These are phyloP conservation scores for Periophthalmodon schlosseri DNA, from an alignment of 2,113 vertebrate genomes.

Conservation along the genomic window DNA sequence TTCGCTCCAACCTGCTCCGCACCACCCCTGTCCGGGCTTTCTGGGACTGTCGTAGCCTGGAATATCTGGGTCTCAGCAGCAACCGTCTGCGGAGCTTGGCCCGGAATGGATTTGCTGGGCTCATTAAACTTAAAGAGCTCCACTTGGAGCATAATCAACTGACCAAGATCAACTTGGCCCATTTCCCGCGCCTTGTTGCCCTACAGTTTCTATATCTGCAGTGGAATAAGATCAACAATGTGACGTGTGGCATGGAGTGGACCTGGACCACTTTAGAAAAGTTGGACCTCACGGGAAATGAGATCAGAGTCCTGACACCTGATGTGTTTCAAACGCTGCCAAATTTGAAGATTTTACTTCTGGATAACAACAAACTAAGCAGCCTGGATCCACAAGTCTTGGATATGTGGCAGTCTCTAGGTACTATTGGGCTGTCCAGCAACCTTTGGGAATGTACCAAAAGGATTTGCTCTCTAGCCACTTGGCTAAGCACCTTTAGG, in stretches of 20 bases:
- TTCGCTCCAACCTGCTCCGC: slow-evolving; percentile 96
- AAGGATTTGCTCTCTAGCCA: slow-evolving; percentile 93
- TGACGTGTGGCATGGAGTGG: slow-evolving; percentile 98
- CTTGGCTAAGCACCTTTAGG: slow-evolving; percentile 93
- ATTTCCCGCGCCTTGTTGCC: slow-evolving; percentile 95
- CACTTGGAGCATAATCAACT: slow-evolving; percentile 99
- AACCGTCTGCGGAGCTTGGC: slow-evolving; percentile 96
- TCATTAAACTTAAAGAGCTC: slow-evolving; percentile 97
- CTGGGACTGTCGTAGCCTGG: slow-evolving; percentile 98
- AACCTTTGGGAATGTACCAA: slow-evolving; percentile 99
- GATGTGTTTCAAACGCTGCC: slow-evolving; percentile 96
- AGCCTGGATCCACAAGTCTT: slow-evolving; percentile 88
- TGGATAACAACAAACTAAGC: slow-evolving; percentile 98
- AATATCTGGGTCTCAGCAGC: slow-evolving; percentile 97
- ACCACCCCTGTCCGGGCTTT: slow-evolving; percentile 96
- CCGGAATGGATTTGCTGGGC: slow-evolving; percentile 96
- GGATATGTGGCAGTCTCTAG: slow-evolving; percentile 87
- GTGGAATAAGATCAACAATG: slow-evolving; percentile 98
- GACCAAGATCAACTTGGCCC: slow-evolving; percentile 98
- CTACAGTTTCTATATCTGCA: slow-evolving; percentile 96
- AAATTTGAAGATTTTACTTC: slow-evolving; percentile 92
- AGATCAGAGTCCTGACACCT: slow-evolving; percentile 89
- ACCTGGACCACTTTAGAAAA: slow-evolving; percentile 96
- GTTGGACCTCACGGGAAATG: slow-evolving; percentile 94
- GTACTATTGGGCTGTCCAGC: slow-evolving; percentile 90